A percentile compares a stretch with the other conserved stretches of the same genome.
Evolutionary conservation across 2,888 invertebrate species (phyloP).

Genomic region (Drosophila buzzatii): DNA sequence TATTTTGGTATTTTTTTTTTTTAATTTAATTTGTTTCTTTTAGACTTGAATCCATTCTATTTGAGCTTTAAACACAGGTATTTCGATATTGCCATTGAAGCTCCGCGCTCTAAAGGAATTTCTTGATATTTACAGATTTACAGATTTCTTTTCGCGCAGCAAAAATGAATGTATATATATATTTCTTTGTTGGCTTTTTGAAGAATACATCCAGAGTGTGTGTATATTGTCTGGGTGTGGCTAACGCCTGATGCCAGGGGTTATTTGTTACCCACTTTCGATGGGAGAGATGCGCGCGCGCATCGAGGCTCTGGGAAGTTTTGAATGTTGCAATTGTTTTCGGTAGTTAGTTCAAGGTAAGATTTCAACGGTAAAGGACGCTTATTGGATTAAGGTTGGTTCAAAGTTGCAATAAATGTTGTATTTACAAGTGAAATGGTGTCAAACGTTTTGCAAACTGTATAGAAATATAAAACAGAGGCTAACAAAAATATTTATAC

Average conservation of each 20-base stretch:
- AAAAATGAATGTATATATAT: neutral
- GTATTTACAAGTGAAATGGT: constrained; percentile 2
- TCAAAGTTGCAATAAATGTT: constrained; percentile 6
- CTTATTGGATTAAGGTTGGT: constrained; percentile 49
- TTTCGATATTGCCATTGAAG: no score
- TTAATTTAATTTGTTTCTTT: no score
- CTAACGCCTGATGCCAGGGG: constrained; percentile 34
- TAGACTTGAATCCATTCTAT: no score
- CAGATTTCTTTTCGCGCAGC: neutral
- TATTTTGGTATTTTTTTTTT: no score
- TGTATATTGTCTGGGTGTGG: constrained; percentile 63
- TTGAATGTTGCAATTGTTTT: constrained; percentile 35
- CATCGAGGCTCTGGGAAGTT: constrained; percentile 17
- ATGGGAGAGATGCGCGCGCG: constrained; percentile 52
- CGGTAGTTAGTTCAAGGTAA: constrained; percentile 61
- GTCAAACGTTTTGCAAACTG: neutral
- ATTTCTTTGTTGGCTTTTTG: neutral
- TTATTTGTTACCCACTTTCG: constrained; percentile 23
- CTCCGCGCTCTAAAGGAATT: neutral
- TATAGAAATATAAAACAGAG: neutral
- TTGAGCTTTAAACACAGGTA: no score
- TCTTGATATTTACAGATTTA: neutral
- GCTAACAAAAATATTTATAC: no score
- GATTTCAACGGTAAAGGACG: constrained; percentile 63
- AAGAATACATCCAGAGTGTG: constrained; percentile 9